Evolutionary conservation across 2,888 invertebrate species (phyloP).

Genomic region (Anthophora plumipes): DNA sequence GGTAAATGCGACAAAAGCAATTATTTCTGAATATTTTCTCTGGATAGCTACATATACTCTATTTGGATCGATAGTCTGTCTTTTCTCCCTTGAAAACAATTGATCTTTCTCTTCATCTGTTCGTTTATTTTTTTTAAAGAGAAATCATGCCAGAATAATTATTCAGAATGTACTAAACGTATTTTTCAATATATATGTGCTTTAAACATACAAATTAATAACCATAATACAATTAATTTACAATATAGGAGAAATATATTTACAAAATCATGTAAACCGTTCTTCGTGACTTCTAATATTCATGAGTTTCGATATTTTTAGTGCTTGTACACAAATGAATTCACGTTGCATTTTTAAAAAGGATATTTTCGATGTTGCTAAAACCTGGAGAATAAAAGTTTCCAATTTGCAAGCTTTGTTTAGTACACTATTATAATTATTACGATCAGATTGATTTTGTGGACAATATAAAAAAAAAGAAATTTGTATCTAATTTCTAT

Average conservation of each 20-base stretch:
- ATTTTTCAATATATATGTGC: background rate
- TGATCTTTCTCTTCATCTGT: background rate
- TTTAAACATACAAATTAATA: background rate
- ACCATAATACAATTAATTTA: background rate
- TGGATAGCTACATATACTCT: background rate
- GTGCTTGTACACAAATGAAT: background rate
- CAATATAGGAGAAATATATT: background rate
- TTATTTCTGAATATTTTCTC: constrained; percentile 4
- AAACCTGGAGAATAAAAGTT: background rate
- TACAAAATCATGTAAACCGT: background rate
- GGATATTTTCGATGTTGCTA: background rate
- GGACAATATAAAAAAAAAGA: background rate
- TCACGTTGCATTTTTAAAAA: too few relatives aligned
- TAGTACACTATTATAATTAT: background rate
- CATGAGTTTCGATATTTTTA: background rate
- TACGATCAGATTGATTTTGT: background rate
- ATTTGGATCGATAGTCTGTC: background rate
- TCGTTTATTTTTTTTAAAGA: background rate
- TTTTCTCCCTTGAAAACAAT: too few relatives aligned
- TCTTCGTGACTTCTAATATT: background rate
- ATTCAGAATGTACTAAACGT: background rate
- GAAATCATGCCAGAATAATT: background rate
- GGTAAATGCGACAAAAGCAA: background rate
- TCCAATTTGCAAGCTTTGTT: background rate
- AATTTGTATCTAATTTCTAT: background rate